phyloP scores from a whole-genome alignment of 2,113 vertebrate genomes.

The Halcyon senegalensis region DNA sequence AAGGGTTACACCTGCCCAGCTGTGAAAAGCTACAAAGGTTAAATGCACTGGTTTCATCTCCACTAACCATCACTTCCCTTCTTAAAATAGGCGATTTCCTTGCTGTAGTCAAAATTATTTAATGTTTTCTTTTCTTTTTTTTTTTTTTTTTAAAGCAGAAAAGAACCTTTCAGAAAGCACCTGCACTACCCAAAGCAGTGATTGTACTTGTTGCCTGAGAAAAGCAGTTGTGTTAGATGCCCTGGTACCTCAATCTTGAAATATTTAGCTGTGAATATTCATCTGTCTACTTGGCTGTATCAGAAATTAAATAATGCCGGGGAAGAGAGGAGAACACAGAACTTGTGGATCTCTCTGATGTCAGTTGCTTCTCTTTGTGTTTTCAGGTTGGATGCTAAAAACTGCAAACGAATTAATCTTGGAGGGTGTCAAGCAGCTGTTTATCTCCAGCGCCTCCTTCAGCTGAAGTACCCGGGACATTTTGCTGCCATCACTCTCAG shows the following conservation, averaged over 20 bases:
- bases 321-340: neutral
- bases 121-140: neutral
- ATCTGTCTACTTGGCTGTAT: rapidly evolving
- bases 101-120: neutral
- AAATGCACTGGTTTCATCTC: neutral
- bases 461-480: slow-evolving; percentile 95
- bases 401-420: slow-evolving; percentile 93
- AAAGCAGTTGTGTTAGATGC: neutral
- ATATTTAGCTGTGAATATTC: neutral
- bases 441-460: slow-evolving; percentile 94
- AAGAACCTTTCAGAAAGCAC: neutral
- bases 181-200: neutral
- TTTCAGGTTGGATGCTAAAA: slow-evolving; percentile 87
- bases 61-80: neutral
- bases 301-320: neutral
- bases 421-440: slow-evolving; percentile 90
- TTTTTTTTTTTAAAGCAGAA: neutral
- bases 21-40: neutral
- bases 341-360: neutral
- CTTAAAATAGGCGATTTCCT: neutral
- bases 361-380: neutral
- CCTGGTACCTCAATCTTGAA: neutral
- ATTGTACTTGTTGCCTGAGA: neutral
- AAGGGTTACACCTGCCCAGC: neutral
- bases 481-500: slow-evolving; percentile 90